phyloP scores from a whole-genome alignment of 2,113 vertebrate genomes.

The Laterallus jamaicensis region DNA sequence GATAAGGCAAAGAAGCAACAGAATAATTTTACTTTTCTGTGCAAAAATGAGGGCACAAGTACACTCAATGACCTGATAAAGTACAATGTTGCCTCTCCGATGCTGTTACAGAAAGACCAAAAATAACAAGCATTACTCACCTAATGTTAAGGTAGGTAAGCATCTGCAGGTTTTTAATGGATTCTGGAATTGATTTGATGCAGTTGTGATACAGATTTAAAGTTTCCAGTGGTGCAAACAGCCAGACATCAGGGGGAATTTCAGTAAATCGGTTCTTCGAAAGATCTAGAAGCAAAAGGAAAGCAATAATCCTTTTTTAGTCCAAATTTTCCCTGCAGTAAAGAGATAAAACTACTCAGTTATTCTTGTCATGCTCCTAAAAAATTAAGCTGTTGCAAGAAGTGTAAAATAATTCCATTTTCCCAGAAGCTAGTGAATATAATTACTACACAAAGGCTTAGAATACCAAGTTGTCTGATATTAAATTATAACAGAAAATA shows the following conservation, averaged over 20 bases:
- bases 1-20: neutral
- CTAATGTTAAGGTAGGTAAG: constrained; percentile 98
- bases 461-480: neutral
- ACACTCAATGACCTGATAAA: neutral
- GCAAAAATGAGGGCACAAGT: neutral
- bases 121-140: constrained; percentile 68
- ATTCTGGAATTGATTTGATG: constrained; percentile 95
- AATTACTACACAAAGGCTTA: constrained; percentile 21
- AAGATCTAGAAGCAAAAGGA: constrained; percentile 82
- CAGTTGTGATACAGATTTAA: constrained; percentile 99
- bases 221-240: constrained; percentile 93
- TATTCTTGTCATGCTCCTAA: constrained; percentile 24
- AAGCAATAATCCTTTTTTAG: neutral
- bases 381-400: constrained; percentile 17
- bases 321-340: neutral
- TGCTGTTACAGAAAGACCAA: neutral
- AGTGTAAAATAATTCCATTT: constrained; percentile 50
- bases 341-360: neutral
- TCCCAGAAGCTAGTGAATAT: constrained; percentile 15
- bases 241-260: constrained; percentile 93
- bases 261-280: constrained; percentile 97
- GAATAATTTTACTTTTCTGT: neutral
- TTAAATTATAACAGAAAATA: neutral
- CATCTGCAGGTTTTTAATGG: constrained; percentile 96
- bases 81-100: neutral